These are phyloP conservation scores for Alviniconcha marisindica DNA, from an alignment of 1,140 invertebrate genomes.

Conservation along the genomic window DNA sequence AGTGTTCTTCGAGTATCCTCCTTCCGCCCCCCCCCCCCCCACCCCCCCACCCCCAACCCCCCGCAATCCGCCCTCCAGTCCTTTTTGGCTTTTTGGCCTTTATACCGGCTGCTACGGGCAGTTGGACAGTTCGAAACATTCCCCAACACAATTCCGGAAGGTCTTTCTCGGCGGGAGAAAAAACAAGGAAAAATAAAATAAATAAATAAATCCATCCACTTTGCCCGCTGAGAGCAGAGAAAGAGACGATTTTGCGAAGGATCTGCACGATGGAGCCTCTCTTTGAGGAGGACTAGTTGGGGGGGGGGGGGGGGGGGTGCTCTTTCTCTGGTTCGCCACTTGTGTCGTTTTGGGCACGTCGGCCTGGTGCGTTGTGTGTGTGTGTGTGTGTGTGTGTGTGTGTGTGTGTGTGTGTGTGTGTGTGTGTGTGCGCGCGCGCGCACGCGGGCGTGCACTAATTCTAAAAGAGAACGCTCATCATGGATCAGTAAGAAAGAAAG, in stretches of 20 bases:
- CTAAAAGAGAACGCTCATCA: neutral
- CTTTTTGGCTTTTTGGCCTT: neutral
- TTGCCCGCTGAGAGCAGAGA: neutral
- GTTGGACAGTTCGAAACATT: neutral
- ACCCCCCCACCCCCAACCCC: too few species aligned
- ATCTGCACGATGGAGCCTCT: too few species aligned
- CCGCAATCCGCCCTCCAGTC: neutral
- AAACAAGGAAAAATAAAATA: neutral
- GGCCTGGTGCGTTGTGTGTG: neutral
- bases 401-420: constrained; percentile 19
- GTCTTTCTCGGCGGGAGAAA: neutral
- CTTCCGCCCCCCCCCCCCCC: neutral
- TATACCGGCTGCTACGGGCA: neutral
- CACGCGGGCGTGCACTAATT: neutral
- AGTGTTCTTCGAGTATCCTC: neutral
- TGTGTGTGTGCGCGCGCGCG: constrained; percentile 1
- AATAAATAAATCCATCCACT: neutral
- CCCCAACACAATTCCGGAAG: neutral
- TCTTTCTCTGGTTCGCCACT: too few species aligned
- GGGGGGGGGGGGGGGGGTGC: too few species aligned
- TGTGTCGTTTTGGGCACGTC: neutral
- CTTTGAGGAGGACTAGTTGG: too few species aligned
- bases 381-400: constrained; percentile 19
- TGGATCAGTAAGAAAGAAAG: neutral
- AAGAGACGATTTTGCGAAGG: neutral